These are phyloP conservation scores for Chinchilla lanigera DNA, from an alignment of 2,113 vertebrate genomes.

Conservation along the genomic window DNA sequence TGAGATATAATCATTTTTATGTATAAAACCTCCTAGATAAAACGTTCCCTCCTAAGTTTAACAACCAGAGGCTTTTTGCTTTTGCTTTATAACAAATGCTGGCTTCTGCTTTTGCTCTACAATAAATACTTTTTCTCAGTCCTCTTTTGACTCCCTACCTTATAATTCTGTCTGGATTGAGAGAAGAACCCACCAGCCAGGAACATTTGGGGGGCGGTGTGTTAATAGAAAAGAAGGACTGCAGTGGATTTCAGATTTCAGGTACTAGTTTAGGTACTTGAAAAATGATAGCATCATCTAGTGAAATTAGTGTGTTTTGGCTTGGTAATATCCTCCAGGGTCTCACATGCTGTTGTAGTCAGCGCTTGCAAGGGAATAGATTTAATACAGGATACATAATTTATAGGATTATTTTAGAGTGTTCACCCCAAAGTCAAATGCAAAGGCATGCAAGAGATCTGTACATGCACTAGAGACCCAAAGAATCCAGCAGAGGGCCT, in stretches of 20 bases:
- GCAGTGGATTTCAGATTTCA: background rate
- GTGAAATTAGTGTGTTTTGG: background rate
- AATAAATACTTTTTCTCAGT: background rate
- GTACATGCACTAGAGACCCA: background rate
- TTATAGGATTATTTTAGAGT: background rate
- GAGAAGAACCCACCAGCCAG: background rate
- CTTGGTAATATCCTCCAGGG: background rate
- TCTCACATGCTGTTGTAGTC: background rate
- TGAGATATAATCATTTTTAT: background rate
- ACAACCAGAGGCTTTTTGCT: background rate
- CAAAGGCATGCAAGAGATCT: background rate
- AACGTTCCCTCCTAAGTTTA: background rate
- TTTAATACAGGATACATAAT: background rate
- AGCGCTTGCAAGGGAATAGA: background rate
- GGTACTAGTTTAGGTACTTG: background rate
- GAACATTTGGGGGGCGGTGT: background rate
- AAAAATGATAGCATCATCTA: background rate
- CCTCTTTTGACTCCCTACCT: background rate
- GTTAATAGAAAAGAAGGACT: background rate
- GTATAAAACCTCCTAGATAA: background rate
- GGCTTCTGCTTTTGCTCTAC: background rate
- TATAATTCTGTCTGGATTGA: background rate
- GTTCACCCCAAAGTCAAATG: background rate
- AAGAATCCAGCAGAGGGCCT: background rate
- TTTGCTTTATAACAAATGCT: background rate